Evolutionary conservation across 2,888 invertebrate genomes (phyloP).

Genomic region (Poecilus cupreus): DNA sequence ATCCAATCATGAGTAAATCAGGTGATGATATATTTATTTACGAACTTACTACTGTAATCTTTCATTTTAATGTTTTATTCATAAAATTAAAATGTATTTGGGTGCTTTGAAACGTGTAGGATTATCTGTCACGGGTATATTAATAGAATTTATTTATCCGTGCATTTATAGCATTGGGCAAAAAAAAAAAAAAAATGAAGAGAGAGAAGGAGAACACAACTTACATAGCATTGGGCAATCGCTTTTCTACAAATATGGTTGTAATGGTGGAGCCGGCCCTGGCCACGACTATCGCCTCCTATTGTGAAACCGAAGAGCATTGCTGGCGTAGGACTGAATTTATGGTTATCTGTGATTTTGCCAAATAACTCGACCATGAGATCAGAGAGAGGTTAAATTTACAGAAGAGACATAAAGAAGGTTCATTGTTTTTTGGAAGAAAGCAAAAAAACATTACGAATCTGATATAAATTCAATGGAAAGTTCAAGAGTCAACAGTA

Average conservation of each 20-base stretch:
- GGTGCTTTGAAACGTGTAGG: too few species aligned
- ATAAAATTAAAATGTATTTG: too few species aligned
- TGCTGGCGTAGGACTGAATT: constrained; percentile 57
- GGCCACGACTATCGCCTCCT: constrained; percentile 46
- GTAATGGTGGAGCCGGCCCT: constrained; percentile 39
- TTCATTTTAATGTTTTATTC: too few species aligned
- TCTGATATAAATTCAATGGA: constrained; percentile 44
- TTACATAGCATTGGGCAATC: too few species aligned
- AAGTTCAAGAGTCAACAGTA: constrained; percentile 30
- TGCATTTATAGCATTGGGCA: too few species aligned
- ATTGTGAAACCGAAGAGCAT: constrained; percentile 54
- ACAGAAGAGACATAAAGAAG: constrained; percentile 45
- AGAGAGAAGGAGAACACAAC: too few species aligned
- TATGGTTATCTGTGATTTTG: constrained; percentile 61
- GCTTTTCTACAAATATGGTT: constrained; percentile 9
- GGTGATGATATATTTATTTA: too few species aligned
- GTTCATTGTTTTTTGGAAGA: constrained; percentile 54
- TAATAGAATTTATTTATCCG: too few species aligned
- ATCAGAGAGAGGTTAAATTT: constrained; percentile 64
- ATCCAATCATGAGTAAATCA: too few species aligned
- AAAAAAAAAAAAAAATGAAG: too few species aligned
- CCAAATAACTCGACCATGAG: constrained; percentile 69
- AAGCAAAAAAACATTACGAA: constrained; percentile 19
- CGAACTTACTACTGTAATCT: too few species aligned
- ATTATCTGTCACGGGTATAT: too few species aligned